Conservation (phyloP, 1,140 invertebrate genomes). For the Linepithema humile region DNA sequence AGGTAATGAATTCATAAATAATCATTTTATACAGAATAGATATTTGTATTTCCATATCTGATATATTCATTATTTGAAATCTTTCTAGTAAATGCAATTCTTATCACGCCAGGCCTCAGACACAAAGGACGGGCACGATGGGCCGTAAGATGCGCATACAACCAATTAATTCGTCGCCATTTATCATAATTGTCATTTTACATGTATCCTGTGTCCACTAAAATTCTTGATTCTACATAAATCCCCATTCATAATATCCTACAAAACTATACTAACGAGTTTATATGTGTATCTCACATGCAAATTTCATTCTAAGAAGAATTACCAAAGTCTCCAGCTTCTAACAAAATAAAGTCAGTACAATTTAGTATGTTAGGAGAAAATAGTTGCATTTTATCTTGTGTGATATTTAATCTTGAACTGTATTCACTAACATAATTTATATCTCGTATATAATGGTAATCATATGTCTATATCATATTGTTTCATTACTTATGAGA, state of each 20-base stretch:
- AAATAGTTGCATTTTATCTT: slow-evolving; percentile 1
- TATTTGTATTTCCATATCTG: too few species aligned
- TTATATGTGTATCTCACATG: slow-evolving; percentile 6
- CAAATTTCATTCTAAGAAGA: neutral
- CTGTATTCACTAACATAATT: slow-evolving; percentile 20
- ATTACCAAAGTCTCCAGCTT: slow-evolving; percentile 17
- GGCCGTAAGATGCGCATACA: slow-evolving; percentile 66
- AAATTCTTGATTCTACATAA: slow-evolving; percentile 7
- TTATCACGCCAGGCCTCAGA: slow-evolving; percentile 77
- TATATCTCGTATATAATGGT: slow-evolving; percentile 22
- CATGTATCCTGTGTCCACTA: slow-evolving; percentile 32
- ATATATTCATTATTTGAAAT: slow-evolving; percentile 2
- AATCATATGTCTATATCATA: neutral
- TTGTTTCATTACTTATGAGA: slow-evolving; percentile 19
- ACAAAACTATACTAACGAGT: neutral
- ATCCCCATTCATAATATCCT: slow-evolving; percentile 1
- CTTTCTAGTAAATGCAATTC: slow-evolving; percentile 72
- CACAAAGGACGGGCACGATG: slow-evolving; percentile 73
- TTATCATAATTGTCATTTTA: slow-evolving; percentile 72
- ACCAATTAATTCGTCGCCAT: slow-evolving; percentile 74
- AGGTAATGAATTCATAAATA: slow-evolving; percentile 79
- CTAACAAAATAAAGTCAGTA: slow-evolving; percentile 15
- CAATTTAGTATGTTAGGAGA: neutral
- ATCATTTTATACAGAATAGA: too few species aligned
- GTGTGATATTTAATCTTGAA: slow-evolving; percentile 32